These are phyloP conservation scores for Campylomormyrus numenius DNA, from an alignment of 2,113 vertebrate genomes.

Conservation along the genomic window DNA sequence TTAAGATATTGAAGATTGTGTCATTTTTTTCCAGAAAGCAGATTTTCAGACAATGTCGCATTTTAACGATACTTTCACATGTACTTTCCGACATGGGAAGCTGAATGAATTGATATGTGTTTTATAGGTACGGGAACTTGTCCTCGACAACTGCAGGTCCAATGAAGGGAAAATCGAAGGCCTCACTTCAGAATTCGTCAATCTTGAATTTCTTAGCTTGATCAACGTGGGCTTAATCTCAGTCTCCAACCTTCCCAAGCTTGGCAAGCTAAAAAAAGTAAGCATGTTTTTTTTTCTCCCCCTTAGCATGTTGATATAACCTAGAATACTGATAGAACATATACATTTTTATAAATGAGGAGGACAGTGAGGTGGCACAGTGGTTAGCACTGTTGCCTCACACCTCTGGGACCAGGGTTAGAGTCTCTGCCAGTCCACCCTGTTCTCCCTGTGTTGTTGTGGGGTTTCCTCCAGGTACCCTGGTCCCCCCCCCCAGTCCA, in stretches of 20 bases:
- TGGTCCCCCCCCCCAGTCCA: neutral
- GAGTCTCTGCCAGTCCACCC: neutral
- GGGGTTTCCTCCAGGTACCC: neutral
- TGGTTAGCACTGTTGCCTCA: neutral
- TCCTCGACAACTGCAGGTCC: constrained; percentile 84
- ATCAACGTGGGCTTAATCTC: constrained; percentile 82
- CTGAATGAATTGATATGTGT: constrained; percentile 9
- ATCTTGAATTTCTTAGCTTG: constrained; percentile 88
- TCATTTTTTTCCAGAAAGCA: neutral
- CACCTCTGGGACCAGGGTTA: neutral
- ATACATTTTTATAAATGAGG: neutral
- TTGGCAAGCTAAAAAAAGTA: constrained; percentile 91
- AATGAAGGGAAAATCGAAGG: constrained; percentile 82
- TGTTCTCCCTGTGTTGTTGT: neutral
- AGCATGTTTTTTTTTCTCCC: neutral
- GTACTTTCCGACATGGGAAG: neutral
- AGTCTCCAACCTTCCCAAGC: constrained; percentile 80
- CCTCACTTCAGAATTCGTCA: constrained; percentile 79
- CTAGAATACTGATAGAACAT: neutral
- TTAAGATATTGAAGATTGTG: neutral
- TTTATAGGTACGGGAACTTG: constrained; percentile 77
- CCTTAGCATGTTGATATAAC: neutral
- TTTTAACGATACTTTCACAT: neutral
- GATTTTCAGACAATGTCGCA: neutral
- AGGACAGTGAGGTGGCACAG: neutral